These are phyloP conservation scores for Reticulitermes speratus DNA, from an alignment of 1,140 invertebrate species.

Conservation along the genomic window DNA sequence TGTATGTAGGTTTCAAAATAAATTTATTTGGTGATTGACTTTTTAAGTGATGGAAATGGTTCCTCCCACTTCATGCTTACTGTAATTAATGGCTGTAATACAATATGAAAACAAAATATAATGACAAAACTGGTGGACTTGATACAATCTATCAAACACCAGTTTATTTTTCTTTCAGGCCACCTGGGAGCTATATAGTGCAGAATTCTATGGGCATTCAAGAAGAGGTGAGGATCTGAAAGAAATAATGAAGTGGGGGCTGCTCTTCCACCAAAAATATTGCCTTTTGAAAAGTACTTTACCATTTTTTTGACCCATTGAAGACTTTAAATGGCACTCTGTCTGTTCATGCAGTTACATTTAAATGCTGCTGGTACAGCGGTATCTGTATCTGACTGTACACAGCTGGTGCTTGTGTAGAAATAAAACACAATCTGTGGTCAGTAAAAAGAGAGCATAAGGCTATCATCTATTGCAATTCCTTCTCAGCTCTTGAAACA, in stretches of 20 bases:
- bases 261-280: slow-evolving; percentile 4
- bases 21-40: not conserved
- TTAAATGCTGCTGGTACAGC: no score
- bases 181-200: slow-evolving; percentile 41
- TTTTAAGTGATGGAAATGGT: not conserved
- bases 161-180: slow-evolving; percentile 65
- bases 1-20: no score
- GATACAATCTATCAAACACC: slow-evolving; percentile 60
- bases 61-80: not conserved
- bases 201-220: slow-evolving; percentile 41
- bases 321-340: no score
- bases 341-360: no score
- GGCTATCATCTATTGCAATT: no score
- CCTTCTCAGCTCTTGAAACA: no score
- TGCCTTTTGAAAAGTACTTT: not conserved
- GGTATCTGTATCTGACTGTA: no score
- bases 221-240: slow-evolving; percentile 45
- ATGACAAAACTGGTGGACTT: slow-evolving; percentile 36
- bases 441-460: no score
- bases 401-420: no score
- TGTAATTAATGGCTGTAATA: not conserved
- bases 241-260: not conserved
- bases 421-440: no score
- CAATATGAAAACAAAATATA: not conserved
- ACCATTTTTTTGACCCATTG: not conserved